phyloP scores from a whole-genome alignment of 2,797 vertebrate genomes.

The Tympanoctomys barrerae region DNA sequence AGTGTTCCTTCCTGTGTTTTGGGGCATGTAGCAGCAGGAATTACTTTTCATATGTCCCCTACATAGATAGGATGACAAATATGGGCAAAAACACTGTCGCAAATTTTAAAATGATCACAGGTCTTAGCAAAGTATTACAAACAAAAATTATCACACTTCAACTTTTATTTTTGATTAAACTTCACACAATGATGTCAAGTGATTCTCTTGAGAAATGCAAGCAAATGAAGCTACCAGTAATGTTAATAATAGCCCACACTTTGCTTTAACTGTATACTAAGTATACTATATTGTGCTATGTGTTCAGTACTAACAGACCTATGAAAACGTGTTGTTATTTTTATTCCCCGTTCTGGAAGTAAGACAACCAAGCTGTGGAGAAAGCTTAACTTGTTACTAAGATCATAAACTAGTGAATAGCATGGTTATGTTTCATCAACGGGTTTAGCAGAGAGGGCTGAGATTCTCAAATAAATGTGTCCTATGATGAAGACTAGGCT shows the following conservation, averaged over 20 bases:
- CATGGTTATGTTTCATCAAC: background rate
- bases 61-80: conserved; percentile 32
- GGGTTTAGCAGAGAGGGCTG: background rate
- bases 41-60: conserved; percentile 13
- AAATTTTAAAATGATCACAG: conserved; percentile 17
- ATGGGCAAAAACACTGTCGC: background rate
- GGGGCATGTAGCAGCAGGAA: background rate
- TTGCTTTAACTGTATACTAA: background rate
- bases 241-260: background rate
- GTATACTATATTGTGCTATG: too few species aligned
- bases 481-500: background rate
- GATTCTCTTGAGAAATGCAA: conserved; percentile 32
- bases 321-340: background rate
- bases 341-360: background rate
- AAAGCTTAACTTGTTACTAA: background rate
- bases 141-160: background rate
- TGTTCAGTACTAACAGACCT: background rate
- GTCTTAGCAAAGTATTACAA: conserved; percentile 42
- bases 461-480: background rate
- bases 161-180: conserved; percentile 37
- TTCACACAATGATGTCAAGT: background rate
- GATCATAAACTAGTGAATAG: background rate
- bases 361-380: background rate
- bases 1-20: background rate
- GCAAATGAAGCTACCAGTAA: background rate